These are phyloP conservation scores for Trochalopteron elliotii DNA, from an alignment of 2,113 vertebrate species.

Conservation along the genomic window DNA sequence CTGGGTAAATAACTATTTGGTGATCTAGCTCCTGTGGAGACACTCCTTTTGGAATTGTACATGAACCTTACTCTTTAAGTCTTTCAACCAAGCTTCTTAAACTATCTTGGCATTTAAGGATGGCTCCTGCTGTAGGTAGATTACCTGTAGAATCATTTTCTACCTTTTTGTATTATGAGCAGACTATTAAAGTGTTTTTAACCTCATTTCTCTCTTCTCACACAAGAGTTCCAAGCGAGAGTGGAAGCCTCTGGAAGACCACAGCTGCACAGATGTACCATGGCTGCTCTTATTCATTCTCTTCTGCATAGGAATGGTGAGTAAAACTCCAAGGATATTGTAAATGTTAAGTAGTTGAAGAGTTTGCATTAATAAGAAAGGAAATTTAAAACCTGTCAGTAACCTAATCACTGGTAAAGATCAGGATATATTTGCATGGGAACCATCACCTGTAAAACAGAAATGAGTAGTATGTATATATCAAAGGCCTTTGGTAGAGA, in stretches of 20 bases:
- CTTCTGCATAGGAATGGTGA: conserved; percentile 97
- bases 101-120: background rate
- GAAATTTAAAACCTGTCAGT: background rate
- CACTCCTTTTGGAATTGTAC: background rate
- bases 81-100: background rate
- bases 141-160: background rate
- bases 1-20: background rate
- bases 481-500: background rate
- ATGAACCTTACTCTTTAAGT: background rate
- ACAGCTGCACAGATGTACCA: conserved; percentile 95
- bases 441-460: background rate
- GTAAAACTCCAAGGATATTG: conserved; percentile 30
- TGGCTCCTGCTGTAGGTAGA: background rate
- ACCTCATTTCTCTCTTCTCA: conserved; percentile 14
- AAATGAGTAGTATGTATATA: background rate
- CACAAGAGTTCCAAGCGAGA: conserved; percentile 93
- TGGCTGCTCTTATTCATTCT: conserved; percentile 93
- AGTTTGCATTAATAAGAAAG: background rate
- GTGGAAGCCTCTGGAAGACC: conserved; percentile 96
- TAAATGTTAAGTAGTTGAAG: background rate
- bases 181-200: background rate
- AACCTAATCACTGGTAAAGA: background rate
- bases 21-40: background rate
- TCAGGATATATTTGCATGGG: background rate
- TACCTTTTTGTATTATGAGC: background rate